Evolutionary conservation across 2,888 invertebrate species (phyloP).

Genomic region (Drosophila bunnanda): DNA sequence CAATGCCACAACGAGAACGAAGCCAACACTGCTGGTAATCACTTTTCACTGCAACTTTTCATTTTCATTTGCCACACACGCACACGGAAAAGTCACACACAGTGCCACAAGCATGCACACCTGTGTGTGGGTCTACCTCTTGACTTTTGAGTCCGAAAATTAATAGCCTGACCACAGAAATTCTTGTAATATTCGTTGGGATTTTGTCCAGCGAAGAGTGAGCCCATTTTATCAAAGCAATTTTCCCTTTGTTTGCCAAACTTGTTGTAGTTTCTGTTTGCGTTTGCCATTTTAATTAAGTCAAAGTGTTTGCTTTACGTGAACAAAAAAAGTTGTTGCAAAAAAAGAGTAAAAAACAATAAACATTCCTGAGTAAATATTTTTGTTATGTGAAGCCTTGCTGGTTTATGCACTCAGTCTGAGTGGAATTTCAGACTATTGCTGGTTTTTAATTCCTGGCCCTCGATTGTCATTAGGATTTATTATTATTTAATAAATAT

Average conservation of each 20-base stretch:
- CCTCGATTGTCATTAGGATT: slow-evolving; percentile 13
- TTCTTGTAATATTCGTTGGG: slow-evolving; percentile 42
- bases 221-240: slow-evolving; percentile 28
- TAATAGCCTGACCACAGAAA: slow-evolving; percentile 48
- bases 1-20: slow-evolving; percentile 17
- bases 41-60: slow-evolving; percentile 41
- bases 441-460: slow-evolving; percentile 9
- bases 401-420: slow-evolving; percentile 16
- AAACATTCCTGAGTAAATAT: slow-evolving; percentile 35
- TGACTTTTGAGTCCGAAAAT: slow-evolving; percentile 32
- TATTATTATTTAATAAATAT: slow-evolving; percentile 38
- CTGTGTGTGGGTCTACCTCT: slow-evolving; percentile 7
- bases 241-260: slow-evolving; percentile 21
- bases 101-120: slow-evolving; percentile 5
- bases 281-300: slow-evolving; percentile 43
- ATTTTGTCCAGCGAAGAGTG: slow-evolving; percentile 16
- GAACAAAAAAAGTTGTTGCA: slow-evolving; percentile 12
- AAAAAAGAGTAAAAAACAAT: slow-evolving; percentile 16
- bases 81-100: slow-evolving; percentile 5
- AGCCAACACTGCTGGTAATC: slow-evolving; percentile 30
- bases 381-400: slow-evolving; percentile 20
- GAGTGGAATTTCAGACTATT: slow-evolving; percentile 13
- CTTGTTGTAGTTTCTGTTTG: slow-evolving; percentile 27
- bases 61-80: slow-evolving; percentile 40
- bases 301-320: slow-evolving; percentile 46